phyloP scores from a whole-genome alignment of 2,797 vertebrate genomes.

The Poecilia gillii region DNA sequence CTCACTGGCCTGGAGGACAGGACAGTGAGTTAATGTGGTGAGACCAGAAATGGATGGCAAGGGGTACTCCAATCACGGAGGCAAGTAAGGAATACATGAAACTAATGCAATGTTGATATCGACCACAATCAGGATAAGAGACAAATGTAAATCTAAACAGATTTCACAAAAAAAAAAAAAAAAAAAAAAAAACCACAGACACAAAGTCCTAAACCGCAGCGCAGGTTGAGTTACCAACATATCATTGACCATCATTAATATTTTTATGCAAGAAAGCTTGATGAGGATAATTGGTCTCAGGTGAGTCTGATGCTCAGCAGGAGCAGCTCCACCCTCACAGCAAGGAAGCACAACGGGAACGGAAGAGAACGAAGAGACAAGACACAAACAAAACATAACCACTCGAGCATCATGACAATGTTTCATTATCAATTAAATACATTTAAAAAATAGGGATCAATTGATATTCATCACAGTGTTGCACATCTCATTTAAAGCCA shows the following conservation, averaged over 20 bases:
- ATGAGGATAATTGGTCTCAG: conserved; percentile 7
- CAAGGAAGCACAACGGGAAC: not conserved
- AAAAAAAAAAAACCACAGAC: too few species aligned
- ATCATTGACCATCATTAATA: not conserved
- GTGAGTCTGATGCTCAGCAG: not conserved
- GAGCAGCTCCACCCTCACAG: not conserved
- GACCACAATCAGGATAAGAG: not conserved
- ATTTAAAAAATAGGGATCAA: not conserved
- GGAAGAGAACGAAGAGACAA: conserved; percentile 1
- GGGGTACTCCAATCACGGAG: not conserved
- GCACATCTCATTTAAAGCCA: not conserved
- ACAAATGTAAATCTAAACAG: not conserved
- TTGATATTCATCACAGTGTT: not conserved
- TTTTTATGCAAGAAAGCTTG: not conserved
- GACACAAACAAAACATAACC: not conserved
- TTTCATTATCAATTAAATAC: not conserved
- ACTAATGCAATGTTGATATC: not conserved
- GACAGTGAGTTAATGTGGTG: not conserved
- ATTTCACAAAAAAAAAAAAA: not conserved
- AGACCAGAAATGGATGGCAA: not conserved
- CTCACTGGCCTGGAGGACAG: not conserved
- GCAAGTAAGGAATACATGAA: too few species aligned
- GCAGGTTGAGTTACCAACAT: not conserved
- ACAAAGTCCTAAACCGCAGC: not conserved
- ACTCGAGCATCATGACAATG: not conserved